Percentiles rank a stretch among this genome's conserved stretches.
phyloP scores from a whole-genome alignment of 2,113 vertebrate genomes.

The Muntiacus muntjak region DNA sequence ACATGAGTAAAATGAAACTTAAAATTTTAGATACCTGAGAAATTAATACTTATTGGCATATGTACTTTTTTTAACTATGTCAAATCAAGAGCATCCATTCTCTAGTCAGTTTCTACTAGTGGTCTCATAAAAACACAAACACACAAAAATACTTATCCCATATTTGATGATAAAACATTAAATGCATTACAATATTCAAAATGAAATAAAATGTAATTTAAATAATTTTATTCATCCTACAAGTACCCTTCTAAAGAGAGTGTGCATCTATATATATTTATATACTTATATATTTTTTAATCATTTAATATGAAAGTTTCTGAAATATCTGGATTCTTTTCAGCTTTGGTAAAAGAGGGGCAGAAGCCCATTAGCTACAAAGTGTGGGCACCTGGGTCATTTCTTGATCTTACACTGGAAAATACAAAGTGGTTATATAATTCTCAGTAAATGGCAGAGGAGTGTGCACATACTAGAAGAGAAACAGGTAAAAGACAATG shows the following conservation, averaged over 20 bases:
- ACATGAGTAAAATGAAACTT: constrained; percentile 55
- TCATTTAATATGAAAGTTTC: background rate
- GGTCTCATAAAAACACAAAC: background rate
- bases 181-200: background rate
- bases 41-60: constrained; percentile 50
- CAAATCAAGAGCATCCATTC: constrained; percentile 2
- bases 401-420: constrained; percentile 39
- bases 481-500: background rate
- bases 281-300: background rate
- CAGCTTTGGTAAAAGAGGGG: constrained; percentile 14
- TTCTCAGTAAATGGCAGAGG: constrained; percentile 17
- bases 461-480: background rate
- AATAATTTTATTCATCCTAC: background rate
- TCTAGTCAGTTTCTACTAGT: background rate
- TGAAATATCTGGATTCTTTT: constrained; percentile 40
- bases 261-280: background rate
- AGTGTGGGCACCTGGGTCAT: background rate
- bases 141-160: background rate
- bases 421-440: constrained; percentile 4
- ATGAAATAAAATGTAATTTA: background rate
- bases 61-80: background rate
- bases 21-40: constrained; percentile 42
- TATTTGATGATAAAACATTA: background rate
- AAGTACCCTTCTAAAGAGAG: background rate
- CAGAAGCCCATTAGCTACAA: constrained; percentile 13